Conservation (phyloP, 2,797 vertebrate genomes). For the Knipowitschia caucasica region DNA sequence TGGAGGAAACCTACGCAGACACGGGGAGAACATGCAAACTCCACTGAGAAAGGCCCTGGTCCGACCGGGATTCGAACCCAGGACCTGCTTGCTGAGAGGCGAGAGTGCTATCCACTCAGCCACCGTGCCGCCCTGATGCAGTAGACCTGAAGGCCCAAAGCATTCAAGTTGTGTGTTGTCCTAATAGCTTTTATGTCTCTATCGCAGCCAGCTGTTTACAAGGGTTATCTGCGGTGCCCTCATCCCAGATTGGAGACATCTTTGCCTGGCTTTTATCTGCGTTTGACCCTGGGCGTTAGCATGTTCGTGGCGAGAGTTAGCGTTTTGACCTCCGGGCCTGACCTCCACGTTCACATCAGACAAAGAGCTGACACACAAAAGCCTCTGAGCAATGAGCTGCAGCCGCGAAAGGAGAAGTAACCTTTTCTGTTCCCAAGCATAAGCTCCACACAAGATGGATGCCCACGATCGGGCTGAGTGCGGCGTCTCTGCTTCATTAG, state of each 20-base stretch:
- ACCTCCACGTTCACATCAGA: slow-evolving; percentile 62
- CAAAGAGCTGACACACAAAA: slow-evolving; percentile 36
- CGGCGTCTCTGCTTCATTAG: background rate
- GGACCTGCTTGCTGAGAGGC: too few relatives aligned
- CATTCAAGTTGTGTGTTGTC: background rate
- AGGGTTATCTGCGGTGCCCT: slow-evolving; percentile 54
- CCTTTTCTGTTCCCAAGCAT: slow-evolving; percentile 37
- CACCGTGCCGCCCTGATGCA: too few relatives aligned
- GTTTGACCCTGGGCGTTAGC: slow-evolving; percentile 53
- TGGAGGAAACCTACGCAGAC: too few relatives aligned
- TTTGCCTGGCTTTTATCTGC: slow-evolving; percentile 54
- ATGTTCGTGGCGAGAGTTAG: slow-evolving; percentile 41
- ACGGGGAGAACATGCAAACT: too few relatives aligned
- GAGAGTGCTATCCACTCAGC: too few relatives aligned
- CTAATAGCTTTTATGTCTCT: slow-evolving; percentile 20
- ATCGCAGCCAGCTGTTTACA: slow-evolving; percentile 42
- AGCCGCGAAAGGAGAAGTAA: slow-evolving; percentile 32
- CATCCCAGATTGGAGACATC: slow-evolving; percentile 38
- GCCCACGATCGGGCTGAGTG: slow-evolving; percentile 5
- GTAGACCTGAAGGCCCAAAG: too few relatives aligned
- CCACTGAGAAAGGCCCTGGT: too few relatives aligned
- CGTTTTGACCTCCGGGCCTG: slow-evolving; percentile 56
- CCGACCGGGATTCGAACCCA: too few relatives aligned
- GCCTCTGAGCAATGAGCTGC: slow-evolving; percentile 47
- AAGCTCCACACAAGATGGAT: slow-evolving; percentile 14